Conservation (phyloP, 2,113 vertebrate genomes). For the Gnathonemus longibarbis region DNA sequence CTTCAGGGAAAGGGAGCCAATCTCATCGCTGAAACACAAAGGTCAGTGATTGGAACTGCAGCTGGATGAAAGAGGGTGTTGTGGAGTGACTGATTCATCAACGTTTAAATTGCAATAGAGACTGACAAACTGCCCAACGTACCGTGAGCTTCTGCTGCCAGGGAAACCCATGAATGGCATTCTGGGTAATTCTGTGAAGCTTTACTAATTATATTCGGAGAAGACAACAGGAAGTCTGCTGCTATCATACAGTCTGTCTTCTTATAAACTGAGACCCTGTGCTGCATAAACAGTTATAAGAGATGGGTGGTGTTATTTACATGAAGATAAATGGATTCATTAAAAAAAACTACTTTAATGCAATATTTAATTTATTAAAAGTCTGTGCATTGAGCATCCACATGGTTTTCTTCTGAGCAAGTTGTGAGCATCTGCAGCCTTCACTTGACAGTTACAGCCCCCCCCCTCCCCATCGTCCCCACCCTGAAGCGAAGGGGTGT, state of each 20-base stretch:
- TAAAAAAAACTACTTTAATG: background rate
- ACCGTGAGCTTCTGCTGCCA: background rate
- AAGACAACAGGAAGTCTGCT: background rate
- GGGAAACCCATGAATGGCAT: background rate
- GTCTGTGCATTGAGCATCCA: background rate
- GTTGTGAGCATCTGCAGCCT: background rate
- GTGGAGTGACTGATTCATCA: background rate
- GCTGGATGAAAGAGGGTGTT: background rate
- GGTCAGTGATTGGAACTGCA: background rate
- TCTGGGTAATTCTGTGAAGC: background rate
- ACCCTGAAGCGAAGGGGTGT: background rate
- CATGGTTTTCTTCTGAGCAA: background rate
- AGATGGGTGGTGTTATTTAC: background rate
- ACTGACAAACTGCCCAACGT: background rate
- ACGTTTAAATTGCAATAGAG: background rate
- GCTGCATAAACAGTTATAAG: background rate
- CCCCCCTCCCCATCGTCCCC: background rate
- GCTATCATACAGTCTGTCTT: background rate
- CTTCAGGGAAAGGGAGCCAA: background rate
- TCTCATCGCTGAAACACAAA: background rate
- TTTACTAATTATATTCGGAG: background rate
- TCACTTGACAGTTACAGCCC: background rate
- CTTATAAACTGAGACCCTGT: background rate
- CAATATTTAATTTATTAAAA: background rate
- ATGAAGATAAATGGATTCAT: background rate